A percentile compares a stretch with the other conserved stretches of the same genome.
Evolutionary conservation across 2,797 vertebrate species (phyloP).

Genomic region (Poeciliopsis turneri): DNA sequence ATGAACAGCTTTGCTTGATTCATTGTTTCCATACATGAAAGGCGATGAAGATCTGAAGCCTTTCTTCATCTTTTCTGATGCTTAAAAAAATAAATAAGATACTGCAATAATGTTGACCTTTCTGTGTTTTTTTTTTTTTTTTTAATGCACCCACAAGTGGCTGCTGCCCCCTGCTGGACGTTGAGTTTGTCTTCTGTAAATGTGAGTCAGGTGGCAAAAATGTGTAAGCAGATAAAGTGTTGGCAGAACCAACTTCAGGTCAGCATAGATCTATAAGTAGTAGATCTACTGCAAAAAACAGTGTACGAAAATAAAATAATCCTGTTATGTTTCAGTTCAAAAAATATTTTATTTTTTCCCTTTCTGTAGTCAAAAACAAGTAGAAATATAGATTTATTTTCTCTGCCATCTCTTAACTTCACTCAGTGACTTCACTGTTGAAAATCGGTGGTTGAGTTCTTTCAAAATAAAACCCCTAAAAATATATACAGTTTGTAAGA

Average conservation of each 20-base stretch:
- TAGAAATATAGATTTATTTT: no score
- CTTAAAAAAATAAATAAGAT: slow-evolving; percentile 5
- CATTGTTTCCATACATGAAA: neutral
- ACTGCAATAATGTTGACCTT: neutral
- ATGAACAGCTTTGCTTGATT: neutral
- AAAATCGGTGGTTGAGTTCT: no score
- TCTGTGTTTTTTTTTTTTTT: neutral
- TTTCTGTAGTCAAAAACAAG: neutral
- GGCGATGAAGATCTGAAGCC: neutral
- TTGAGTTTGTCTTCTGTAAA: neutral
- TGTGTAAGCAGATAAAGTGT: neutral
- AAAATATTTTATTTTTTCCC: neutral
- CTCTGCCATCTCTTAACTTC: no score
- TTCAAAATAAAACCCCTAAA: neutral
- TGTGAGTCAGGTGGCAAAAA: neutral
- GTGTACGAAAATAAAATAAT: no score
- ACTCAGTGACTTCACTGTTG: neutral
- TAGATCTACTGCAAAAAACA: no score
- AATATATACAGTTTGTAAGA: neutral
- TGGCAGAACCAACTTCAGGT: neutral
- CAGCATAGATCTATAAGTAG: neutral
- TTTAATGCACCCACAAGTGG: neutral
- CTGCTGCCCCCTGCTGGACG: neutral
- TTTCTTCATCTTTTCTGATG: neutral
- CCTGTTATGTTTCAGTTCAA: no score